A percentile compares a stretch with the other conserved stretches of the same genome.
Conservation (phyloP, 2,113 vertebrate genomes). For the Takifugu flavidus region DNA sequence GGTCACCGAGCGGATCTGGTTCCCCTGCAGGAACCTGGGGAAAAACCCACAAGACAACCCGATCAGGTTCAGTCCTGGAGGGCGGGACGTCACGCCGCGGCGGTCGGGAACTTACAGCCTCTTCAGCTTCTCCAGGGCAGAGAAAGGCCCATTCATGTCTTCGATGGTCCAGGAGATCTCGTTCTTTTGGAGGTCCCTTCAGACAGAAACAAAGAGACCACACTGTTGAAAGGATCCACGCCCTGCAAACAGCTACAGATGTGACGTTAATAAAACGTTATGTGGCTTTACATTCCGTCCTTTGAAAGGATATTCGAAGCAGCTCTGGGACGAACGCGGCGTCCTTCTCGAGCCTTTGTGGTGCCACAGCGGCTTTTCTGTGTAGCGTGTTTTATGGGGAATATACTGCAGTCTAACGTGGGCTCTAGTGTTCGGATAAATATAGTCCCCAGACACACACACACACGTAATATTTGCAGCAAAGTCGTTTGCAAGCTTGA, state of each 20-base stretch:
- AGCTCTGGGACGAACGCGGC: conserved; percentile 30
- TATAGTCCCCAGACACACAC: conserved; percentile 16
- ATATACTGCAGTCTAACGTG: conserved; percentile 10
- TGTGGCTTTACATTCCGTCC: conserved; percentile 26
- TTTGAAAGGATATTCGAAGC: conserved; percentile 33
- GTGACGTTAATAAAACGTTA: conserved; percentile 45
- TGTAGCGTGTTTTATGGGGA: conserved; percentile 43
- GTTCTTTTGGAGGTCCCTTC: conserved; percentile 90
- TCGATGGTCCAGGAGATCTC: conserved; percentile 98
- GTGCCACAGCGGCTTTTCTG: conserved; percentile 25
- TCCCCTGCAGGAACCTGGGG: conserved; percentile 88
- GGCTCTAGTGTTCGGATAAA: conserved; percentile 24
- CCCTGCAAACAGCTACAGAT: conserved; percentile 40
- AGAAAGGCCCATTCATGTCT: conserved; percentile 98
- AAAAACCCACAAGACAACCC: neutral
- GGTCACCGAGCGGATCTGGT: conserved; percentile 93
- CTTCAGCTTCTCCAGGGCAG: conserved; percentile 86
- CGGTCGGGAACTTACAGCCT: conserved; percentile 79
- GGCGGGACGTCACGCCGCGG: neutral
- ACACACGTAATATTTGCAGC: conserved; percentile 1
- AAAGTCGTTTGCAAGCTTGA: too few species aligned
- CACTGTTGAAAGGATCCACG: conserved; percentile 31
- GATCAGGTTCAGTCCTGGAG: neutral
- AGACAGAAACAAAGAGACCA: conserved; percentile 29
- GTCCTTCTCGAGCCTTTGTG: conserved; percentile 34